Conservation (phyloP, 92 coral and sea anemone species). For the Porites cylindrica region DNA sequence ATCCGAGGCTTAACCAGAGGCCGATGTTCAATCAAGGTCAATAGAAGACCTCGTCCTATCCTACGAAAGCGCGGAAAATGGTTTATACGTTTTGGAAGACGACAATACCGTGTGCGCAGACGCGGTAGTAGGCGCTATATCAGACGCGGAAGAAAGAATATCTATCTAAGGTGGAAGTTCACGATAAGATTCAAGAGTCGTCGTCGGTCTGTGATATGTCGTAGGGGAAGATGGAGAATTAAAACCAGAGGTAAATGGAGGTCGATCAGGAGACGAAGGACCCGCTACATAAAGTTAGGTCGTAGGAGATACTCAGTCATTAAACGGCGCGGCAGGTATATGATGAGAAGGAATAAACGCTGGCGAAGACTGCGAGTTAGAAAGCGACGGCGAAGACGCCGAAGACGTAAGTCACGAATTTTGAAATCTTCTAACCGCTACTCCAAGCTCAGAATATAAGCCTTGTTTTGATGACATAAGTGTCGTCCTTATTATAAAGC, state of each 20-base stretch:
- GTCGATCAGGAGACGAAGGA: not conserved
- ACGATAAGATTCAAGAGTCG: conserved; percentile 27
- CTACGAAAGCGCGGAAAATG: not conserved
- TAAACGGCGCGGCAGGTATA: not conserved
- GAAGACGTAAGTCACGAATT: conserved; percentile 21
- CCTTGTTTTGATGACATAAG: no score
- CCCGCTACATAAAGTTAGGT: not conserved
- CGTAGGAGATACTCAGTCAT: conserved; percentile 17
- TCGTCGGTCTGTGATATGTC: conserved; percentile 12
- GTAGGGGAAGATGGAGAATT: conserved; percentile 5
- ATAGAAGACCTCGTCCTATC: not conserved
- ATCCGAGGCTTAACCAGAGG: conserved; percentile 39
- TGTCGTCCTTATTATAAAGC: no score
- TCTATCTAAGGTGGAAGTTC: conserved; percentile 21
- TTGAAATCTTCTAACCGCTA: not conserved
- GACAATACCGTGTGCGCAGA: not conserved
- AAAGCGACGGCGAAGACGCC: not conserved
- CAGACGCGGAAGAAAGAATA: not conserved
- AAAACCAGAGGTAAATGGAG: not conserved
- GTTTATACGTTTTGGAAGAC: conserved; percentile 22
- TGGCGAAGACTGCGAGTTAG: conserved; percentile 1
- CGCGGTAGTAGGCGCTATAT: conserved; percentile 19
- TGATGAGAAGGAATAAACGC: not conserved
- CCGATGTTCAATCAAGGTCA: conserved; percentile 3
- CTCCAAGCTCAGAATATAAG: no score